Percentiles rank a stretch among this genome's conserved stretches.
Evolutionary conservation across 1,140 invertebrate species (phyloP).

Genomic region (Polyergus mexicanus): DNA sequence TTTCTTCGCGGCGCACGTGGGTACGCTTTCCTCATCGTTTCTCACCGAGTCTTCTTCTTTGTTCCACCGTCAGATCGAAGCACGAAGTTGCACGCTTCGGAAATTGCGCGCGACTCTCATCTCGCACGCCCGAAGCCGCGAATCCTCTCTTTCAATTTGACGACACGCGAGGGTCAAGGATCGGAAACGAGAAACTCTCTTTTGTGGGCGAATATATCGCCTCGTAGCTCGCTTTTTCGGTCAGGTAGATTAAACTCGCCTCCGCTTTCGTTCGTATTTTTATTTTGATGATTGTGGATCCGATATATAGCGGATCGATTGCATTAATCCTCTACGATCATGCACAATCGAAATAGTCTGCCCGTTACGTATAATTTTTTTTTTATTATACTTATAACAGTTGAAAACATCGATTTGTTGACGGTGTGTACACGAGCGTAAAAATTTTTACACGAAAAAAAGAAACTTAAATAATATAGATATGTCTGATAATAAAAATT

Average conservation of each 20-base stretch:
- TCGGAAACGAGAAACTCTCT: constrained; percentile 63
- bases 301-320: constrained; percentile 46
- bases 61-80: constrained; percentile 36
- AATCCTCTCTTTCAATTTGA: constrained; percentile 50
- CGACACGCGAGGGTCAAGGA: constrained; percentile 71
- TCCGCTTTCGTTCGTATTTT: constrained; percentile 53
- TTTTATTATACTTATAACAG: not conserved
- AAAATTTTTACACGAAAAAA: not conserved
- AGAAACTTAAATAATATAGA: no score
- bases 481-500: no score
- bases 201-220: constrained; percentile 50
- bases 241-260: constrained; percentile 43
- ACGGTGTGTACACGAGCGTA: not conserved
- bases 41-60: constrained; percentile 66
- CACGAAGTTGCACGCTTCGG: constrained; percentile 42
- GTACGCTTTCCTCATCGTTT: constrained; percentile 61
- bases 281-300: constrained; percentile 42
- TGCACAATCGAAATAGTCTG: constrained; percentile 18
- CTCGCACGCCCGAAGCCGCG: constrained; percentile 27
- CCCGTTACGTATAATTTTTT: not conserved
- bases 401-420: no score
- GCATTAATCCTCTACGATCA: constrained; percentile 34
- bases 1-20: constrained; percentile 11
- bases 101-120: constrained; percentile 44
- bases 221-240: constrained; percentile 45